Evolutionary conservation across 2,888 invertebrate genomes (phyloP), one percentile per base, ranked within the genome.

Genomic region (Athetis lepigone): DNA sequence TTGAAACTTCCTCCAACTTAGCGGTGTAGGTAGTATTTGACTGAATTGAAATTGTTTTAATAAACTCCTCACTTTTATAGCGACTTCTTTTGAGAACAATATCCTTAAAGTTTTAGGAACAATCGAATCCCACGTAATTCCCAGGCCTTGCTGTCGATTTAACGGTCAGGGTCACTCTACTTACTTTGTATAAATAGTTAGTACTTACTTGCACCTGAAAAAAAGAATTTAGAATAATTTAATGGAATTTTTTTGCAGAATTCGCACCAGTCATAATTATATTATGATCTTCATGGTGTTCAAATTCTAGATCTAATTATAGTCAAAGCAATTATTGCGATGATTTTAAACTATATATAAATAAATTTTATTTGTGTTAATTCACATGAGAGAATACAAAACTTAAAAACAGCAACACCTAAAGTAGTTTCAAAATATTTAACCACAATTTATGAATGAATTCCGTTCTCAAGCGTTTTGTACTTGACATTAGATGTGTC

Each of bases 141-240:
- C 25, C 3, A 25, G n/a, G n/a, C n/a, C n/a, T n/a, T n/a, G n/a
- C n/a, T n/a, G n/a, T n/a, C n/a, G n/a, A n/a, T n/a, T n/a, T n/a
- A n/a, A 37, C 27, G 42, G 46, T 50, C 66, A 69, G 27, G 62
- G 58, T 21, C 69, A 8, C 9, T 27, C 40, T 52, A 42, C 51
- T 51, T 40, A 68, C 45, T 37, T 7, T 50, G 27, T 57, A 23
- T 13, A 45, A 37, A 29, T 9, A 3, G 11, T 33, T 47, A 16
- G 13, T 47, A 47, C 18, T 36, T 67, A n/a, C 16, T 42, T n/a
- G n/a, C 16, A 21, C 42, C 1, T 36, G n/a, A 36, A 23, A 6
- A 25, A 25, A 25, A 25, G 25, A 25, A 25, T 25, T 25, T 25
- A 25, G 25, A 19, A 19, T 39, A 19, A 9, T 4, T 56, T 36